Conservation (phyloP, 1,140 invertebrate genomes). For the Sogatella furcifera region DNA sequence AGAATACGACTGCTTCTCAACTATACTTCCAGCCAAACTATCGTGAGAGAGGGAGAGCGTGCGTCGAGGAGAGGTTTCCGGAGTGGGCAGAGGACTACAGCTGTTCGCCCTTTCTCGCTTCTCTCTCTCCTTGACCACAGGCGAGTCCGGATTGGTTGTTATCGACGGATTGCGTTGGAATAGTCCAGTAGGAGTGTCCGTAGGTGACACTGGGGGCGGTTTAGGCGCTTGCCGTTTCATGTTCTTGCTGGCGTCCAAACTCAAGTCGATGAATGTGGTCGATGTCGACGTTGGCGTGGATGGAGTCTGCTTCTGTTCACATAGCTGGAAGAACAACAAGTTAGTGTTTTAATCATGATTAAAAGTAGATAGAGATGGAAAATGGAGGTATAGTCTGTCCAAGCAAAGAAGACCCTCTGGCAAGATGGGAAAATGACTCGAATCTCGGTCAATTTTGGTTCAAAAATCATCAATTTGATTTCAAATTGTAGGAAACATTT, state of each 20-base stretch:
- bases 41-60: constrained; percentile 11
- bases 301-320: not conserved
- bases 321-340: too few relatives aligned
- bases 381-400: too few relatives aligned
- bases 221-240: constrained; percentile 22
- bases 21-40: not conserved
- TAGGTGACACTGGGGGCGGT: constrained; percentile 11
- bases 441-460: too few relatives aligned
- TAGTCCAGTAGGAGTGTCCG: not conserved
- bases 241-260: not conserved
- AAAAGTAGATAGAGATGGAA: too few relatives aligned
- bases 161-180: not conserved
- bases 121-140: constrained; percentile 30
- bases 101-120: constrained; percentile 54
- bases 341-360: too few relatives aligned
- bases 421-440: too few relatives aligned
- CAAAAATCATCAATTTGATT: too few relatives aligned
- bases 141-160: not conserved
- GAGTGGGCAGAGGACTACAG: constrained; percentile 47
- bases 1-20: too few relatives aligned
- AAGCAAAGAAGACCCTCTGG: too few relatives aligned
- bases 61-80: not conserved
- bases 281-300: not conserved
- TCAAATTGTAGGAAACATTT: too few relatives aligned
- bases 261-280: not conserved